A percentile compares a stretch with the other conserved stretches of the same genome.
Evolutionary conservation across 2,113 vertebrate species (phyloP).

Genomic region (Lota lota): DNA sequence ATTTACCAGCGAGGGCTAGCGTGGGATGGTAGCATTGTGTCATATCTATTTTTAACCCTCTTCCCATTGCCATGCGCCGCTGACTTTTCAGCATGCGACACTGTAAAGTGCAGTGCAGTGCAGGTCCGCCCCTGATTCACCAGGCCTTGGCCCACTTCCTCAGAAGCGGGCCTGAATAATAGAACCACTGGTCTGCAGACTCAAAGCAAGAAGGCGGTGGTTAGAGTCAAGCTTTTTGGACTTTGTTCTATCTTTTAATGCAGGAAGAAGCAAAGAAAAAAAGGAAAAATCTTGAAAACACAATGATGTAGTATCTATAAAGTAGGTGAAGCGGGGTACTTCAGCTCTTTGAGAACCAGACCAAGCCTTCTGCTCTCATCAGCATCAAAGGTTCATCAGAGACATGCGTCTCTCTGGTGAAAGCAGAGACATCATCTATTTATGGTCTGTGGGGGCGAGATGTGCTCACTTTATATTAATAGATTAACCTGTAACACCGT

Average conservation of each 20-base stretch:
- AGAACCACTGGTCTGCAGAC: slow-evolving; percentile 48
- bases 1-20: background rate
- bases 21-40: slow-evolving; percentile 6
- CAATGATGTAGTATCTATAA: slow-evolving; percentile 42
- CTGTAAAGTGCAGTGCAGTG: slow-evolving; percentile 21
- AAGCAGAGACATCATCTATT: background rate
- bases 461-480: background rate
- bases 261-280: slow-evolving; percentile 19
- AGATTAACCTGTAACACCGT: background rate
- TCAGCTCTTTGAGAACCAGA: slow-evolving; percentile 25
- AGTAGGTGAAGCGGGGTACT: slow-evolving; percentile 37
- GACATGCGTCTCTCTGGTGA: slow-evolving; percentile 7
- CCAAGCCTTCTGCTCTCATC: slow-evolving; percentile 28
- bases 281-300: background rate
- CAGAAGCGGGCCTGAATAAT: slow-evolving; percentile 60
- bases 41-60: slow-evolving; percentile 40
- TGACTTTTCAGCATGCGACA: slow-evolving; percentile 28
- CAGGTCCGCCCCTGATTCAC: slow-evolving; percentile 39
- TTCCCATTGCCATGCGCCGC: slow-evolving; percentile 30
- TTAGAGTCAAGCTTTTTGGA: slow-evolving; percentile 23
- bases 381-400: slow-evolving; percentile 43
- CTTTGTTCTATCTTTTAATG: slow-evolving; percentile 56
- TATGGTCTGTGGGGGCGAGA: background rate
- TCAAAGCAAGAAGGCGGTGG: slow-evolving; percentile 9
- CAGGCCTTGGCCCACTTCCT: slow-evolving; percentile 47